These are phyloP conservation scores for Corapipo altera DNA, from an alignment of 2,113 vertebrate species.

Conservation along the genomic window DNA sequence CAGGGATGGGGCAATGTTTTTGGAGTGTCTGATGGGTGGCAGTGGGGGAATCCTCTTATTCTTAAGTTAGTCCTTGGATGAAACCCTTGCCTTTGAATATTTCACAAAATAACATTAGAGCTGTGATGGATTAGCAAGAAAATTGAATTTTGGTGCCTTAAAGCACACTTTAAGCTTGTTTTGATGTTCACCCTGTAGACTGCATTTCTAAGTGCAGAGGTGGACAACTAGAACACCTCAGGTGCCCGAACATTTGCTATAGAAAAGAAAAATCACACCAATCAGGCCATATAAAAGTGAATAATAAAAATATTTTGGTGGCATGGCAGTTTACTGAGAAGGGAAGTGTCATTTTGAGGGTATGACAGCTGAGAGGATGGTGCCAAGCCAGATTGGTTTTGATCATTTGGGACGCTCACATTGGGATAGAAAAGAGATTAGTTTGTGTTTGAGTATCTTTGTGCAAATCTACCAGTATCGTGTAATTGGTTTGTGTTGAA, in stretches of 20 bases:
- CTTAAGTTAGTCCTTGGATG: background rate
- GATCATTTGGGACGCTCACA: background rate
- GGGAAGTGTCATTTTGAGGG: background rate
- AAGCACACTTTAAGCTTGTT: background rate
- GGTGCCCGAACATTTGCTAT: background rate
- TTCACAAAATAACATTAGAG: background rate
- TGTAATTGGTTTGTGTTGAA: background rate
- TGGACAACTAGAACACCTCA: background rate
- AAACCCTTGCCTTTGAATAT: background rate
- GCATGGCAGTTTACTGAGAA: background rate
- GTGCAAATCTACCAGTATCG: background rate
- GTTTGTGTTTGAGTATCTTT: background rate
- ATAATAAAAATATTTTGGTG: background rate
- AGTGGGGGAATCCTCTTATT: rapidly evolving
- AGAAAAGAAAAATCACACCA: background rate
- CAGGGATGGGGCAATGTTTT: background rate
- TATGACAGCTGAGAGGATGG: background rate
- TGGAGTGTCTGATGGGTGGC: background rate
- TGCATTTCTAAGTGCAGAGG: background rate
- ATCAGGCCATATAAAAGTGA: background rate
- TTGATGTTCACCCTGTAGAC: background rate
- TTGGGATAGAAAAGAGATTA: background rate
- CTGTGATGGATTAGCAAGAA: background rate
- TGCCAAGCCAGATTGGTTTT: background rate
- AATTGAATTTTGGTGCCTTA: background rate